These are phyloP conservation scores for Palythoa grandiflora DNA, from an alignment of 92 coral and sea anemone species.

Conservation along the genomic window DNA sequence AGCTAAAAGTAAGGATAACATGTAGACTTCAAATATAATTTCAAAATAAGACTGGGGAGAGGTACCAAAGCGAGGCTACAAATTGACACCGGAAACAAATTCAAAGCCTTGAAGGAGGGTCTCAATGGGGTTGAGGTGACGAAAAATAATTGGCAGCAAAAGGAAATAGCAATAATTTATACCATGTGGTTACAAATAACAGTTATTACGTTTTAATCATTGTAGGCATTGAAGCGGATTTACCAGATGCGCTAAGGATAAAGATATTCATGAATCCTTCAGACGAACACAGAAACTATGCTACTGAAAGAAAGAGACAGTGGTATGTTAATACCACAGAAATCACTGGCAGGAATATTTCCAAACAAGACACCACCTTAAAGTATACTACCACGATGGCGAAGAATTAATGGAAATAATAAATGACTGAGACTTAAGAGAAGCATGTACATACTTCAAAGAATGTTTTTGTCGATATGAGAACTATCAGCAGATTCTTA, in stretches of 20 bases:
- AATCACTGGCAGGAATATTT: not conserved
- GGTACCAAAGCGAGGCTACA: no score
- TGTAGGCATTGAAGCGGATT: slow-evolving; percentile 52
- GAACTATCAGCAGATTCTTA: not conserved
- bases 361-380: slow-evolving; percentile 2
- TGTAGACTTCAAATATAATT: no score
- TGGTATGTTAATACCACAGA: slow-evolving; percentile 37
- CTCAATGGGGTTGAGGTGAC: no score
- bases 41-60: no score
- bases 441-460: not conserved
- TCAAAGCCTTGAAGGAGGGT: no score
- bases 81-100: no score
- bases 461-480: slow-evolving; percentile 1
- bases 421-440: not conserved
- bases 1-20: no score
- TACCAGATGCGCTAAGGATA: slow-evolving; percentile 47
- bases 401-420: not conserved
- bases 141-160: not conserved
- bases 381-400: slow-evolving; percentile 2
- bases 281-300: slow-evolving; percentile 39
- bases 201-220: not conserved
- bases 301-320: slow-evolving; percentile 41
- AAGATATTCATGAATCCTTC: slow-evolving; percentile 56
- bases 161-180: not conserved
- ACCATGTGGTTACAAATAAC: not conserved